Conservation (phyloP, 2,888 invertebrate genomes). For the Caenorhabditis sulstoni region DNA sequence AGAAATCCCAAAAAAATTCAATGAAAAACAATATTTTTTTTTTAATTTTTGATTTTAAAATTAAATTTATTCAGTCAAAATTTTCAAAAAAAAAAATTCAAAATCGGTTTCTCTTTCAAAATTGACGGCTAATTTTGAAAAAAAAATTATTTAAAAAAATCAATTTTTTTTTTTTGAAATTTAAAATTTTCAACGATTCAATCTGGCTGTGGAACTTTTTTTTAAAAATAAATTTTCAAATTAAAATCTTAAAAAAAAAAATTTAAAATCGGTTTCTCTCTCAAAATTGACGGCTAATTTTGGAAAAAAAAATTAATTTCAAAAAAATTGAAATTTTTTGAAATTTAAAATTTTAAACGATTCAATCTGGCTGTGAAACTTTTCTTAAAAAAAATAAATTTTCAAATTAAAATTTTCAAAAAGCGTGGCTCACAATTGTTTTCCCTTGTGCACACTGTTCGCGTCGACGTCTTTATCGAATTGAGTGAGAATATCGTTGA, state of each 20-base stretch:
- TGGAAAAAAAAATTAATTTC: too few species aligned
- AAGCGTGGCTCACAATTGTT: constrained; percentile 76
- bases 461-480: constrained; percentile 79
- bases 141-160: not conserved
- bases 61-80: too few species aligned
- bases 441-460: constrained; percentile 80
- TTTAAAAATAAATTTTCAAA: constrained; percentile 3
- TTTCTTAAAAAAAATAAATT: not conserved
- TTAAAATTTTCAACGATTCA: too few species aligned
- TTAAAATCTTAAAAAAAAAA: not conserved
- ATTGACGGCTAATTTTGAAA: too few species aligned
- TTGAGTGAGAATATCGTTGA: constrained; percentile 77
- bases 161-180: not conserved
- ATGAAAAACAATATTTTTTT: constrained; percentile 7
- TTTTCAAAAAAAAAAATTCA: too few species aligned
- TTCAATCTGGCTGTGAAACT: too few species aligned
- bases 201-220: too few species aligned
- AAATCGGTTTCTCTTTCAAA: not conserved
- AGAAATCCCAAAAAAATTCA: constrained; percentile 1
- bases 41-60: not conserved
- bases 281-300: too few species aligned
- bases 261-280: too few species aligned
- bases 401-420: not conserved
- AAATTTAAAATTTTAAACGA: too few species aligned
- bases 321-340: not conserved